Evolutionary conservation across 2,888 invertebrate genomes (phyloP).

Genomic region (Drosophila lacicola): DNA sequence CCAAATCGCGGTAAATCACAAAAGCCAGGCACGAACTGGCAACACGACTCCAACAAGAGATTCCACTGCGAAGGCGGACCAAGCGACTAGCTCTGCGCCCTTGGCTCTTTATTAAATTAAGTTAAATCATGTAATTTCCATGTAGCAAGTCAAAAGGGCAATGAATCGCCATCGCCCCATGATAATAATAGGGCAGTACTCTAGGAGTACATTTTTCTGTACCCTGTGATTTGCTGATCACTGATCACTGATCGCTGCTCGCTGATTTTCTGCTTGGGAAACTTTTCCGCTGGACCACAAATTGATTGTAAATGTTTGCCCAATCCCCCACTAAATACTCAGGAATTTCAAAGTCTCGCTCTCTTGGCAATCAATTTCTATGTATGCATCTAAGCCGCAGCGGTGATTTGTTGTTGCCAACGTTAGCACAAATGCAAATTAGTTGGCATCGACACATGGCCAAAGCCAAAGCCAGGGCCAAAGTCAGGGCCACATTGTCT

Average conservation of each 20-base stretch:
- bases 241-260: slow-evolving; percentile 56
- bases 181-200: slow-evolving; percentile 32
- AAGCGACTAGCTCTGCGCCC: slow-evolving; percentile 50
- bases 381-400: slow-evolving; percentile 37
- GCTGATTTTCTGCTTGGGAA: slow-evolving; percentile 64
- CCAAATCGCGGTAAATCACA: slow-evolving; percentile 77
- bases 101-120: slow-evolving; percentile 81
- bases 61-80: slow-evolving; percentile 29
- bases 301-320: slow-evolving; percentile 76
- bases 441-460: slow-evolving; percentile 34
- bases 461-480: background rate
- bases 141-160: slow-evolving; percentile 80
- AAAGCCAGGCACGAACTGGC: slow-evolving; percentile 67
- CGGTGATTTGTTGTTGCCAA: slow-evolving; percentile 61
- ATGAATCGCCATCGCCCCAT: slow-evolving; percentile 55
- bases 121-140: slow-evolving; percentile 80
- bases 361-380: slow-evolving; percentile 66
- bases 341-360: slow-evolving; percentile 7
- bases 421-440: slow-evolving; percentile 65
- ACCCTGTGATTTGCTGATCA: slow-evolving; percentile 55
- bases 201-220: slow-evolving; percentile 1
- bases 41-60: slow-evolving; percentile 28
- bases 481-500: slow-evolving; percentile 23
- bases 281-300: slow-evolving; percentile 38
- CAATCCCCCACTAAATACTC: slow-evolving; percentile 46